Percentiles rank a stretch among this genome's conserved stretches.
phyloP scores from a whole-genome alignment of 2,888 invertebrate species.

The Notodonta dromedarius region DNA sequence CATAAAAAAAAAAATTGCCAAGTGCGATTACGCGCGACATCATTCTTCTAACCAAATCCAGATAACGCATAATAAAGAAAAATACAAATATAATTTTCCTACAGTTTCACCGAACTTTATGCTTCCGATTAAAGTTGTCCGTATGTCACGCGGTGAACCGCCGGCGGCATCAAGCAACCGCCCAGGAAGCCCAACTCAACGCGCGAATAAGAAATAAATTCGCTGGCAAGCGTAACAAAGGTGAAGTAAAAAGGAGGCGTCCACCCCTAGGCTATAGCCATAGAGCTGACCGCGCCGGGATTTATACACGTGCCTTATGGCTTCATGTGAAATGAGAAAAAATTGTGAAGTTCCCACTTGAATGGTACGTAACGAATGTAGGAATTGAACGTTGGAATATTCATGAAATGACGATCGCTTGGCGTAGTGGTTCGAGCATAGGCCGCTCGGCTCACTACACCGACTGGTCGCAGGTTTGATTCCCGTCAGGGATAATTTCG shows the following conservation, averaged over 20 bases:
- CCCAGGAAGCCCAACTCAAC: conserved; percentile 82
- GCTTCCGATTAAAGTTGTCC: conserved; percentile 2
- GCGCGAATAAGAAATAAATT: conserved; percentile 82
- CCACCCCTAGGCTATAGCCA: conserved; percentile 58
- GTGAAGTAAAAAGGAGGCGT: conserved; percentile 80
- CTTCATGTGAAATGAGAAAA: conserved; percentile 57
- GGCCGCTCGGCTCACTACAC: too few species aligned
- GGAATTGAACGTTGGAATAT: not conserved
- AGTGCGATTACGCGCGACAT: too few species aligned
- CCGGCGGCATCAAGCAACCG: conserved; percentile 75
- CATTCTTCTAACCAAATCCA: too few species aligned
- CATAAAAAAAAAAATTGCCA: too few species aligned
- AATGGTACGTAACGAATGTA: conserved; percentile 34
- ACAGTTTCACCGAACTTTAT: not conserved
- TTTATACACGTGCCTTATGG: conserved; percentile 71
- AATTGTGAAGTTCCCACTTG: conserved; percentile 35
- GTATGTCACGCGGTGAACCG: conserved; percentile 43
- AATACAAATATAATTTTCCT: too few species aligned
- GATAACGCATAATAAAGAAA: too few species aligned
- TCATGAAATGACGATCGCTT: too few species aligned
- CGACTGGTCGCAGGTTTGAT: too few species aligned
- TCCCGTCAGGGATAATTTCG: too few species aligned
- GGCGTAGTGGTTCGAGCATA: too few species aligned
- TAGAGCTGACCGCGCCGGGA: conserved; percentile 49
- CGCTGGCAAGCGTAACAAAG: conserved; percentile 82